Base-by-base conservation (phyloP, 2,113 vertebrate genomes). In the Montifringilla adamsi region DNA sequence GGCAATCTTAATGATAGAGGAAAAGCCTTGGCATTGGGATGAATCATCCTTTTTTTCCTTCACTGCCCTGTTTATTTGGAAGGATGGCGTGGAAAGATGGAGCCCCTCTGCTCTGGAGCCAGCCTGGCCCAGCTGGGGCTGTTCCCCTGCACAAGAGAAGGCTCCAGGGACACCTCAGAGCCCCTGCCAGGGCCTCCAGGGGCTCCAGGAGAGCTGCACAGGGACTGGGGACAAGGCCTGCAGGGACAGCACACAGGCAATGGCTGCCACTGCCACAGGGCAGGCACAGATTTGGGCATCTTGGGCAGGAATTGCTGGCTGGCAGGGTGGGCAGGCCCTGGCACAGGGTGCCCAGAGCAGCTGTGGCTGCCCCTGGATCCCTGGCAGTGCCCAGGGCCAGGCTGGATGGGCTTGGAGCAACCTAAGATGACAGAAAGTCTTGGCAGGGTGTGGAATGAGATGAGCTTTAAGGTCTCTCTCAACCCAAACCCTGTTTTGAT, bases 261-360 rank as follows among this genome's bases (percentile, higher is more conserved):
- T 62, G 56, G 75, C 41, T 55, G 27, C 28, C 30, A n/a, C 6
- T 3, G 66, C 13, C 75, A 79, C 43, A 73, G 58, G 76, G 49
- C 58, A 64, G 67, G 35, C 1, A 0, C 2, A 4, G 43, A 1
- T 64, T 41, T 41, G 13, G 67, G 85, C 41, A 31, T 35, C 0
- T 26, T 26, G 76, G 76, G 26, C 7, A 64, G 75, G 21, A 50
- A 72, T 64, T 80, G 1, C 2, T 80, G 56, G 0, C 4, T 64
- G 76, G 0, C 35, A 64, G 59, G 59, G 59, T 58, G 76, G 44
- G 2, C 0, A 81, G 37, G 68, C 43, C 49, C 43, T 73, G 58
- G 67, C 76, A 0, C 50, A 73, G 67, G 85, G 44, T 80, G 31
- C 17, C 31, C 59, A 81, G 52, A 73, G 86, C 27, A 88, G 52